Conservation (phyloP, 2,113 vertebrate genomes). For the Pelusios castaneus region DNA sequence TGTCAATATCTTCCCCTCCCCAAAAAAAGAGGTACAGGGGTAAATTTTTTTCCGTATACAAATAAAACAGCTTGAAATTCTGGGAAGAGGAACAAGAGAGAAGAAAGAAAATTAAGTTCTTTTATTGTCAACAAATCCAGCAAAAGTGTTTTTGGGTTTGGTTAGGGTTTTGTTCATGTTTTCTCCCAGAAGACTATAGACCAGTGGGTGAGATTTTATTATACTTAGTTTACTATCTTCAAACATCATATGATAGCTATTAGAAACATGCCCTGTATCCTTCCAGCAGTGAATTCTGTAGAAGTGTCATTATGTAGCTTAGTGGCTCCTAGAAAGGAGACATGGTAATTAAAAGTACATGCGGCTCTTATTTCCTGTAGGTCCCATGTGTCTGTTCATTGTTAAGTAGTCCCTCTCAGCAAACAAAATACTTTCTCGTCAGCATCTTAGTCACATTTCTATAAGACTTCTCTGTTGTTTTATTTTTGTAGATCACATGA, state of each 20-base stretch:
- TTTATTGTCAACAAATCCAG: not conserved
- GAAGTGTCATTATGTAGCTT: not conserved
- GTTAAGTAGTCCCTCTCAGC: not conserved
- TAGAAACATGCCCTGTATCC: not conserved
- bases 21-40: no score
- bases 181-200: not conserved
- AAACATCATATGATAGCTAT: not conserved
- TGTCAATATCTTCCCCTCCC: not conserved
- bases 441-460: not conserved
- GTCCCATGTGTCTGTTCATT: conserved; percentile 19
- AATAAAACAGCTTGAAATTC: not conserved
- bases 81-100: not conserved
- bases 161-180: not conserved
- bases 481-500: conserved; percentile 47
- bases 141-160: not conserved
- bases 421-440: conserved; percentile 4
- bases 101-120: not conserved
- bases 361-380: conserved; percentile 10
- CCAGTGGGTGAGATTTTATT: not conserved
- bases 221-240: not conserved
- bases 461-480: not conserved
- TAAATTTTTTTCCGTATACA: not conserved
- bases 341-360: conserved; percentile 9
- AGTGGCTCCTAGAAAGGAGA: not conserved
- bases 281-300: conserved; percentile 1